Evolutionary conservation across 2,113 vertebrate species (phyloP).

Genomic region (Rhea americana): DNA sequence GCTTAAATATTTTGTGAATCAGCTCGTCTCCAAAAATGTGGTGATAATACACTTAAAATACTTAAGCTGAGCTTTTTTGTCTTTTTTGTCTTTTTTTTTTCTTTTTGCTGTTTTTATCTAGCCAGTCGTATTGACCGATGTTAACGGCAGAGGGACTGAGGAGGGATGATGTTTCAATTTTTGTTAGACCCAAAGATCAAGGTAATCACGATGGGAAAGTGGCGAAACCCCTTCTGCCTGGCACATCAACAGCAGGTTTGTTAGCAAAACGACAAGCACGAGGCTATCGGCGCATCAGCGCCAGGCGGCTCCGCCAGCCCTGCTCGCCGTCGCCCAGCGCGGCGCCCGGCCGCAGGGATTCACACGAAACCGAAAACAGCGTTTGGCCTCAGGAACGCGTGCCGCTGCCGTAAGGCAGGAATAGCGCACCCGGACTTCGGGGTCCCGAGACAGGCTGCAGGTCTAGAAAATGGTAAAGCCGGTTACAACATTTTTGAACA

Average conservation of each 20-base stretch:
- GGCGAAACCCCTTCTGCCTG: slow-evolving; percentile 37
- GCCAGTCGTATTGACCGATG: slow-evolving; percentile 7
- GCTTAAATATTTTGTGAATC: neutral
- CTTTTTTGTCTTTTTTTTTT: no score
- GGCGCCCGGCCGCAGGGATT: neutral
- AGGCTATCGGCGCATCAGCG: slow-evolving; percentile 34
- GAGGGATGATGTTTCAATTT: neutral
- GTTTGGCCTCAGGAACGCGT: neutral
- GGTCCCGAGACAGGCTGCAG: neutral
- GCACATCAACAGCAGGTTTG: slow-evolving; percentile 36
- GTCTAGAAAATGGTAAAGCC: neutral
- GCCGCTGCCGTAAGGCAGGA: neutral
- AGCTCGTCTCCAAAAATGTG: neutral
- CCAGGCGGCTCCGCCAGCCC: neutral
- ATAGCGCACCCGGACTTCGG: neutral
- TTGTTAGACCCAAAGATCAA: slow-evolving; percentile 28
- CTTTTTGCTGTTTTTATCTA: neutral
- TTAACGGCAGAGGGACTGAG: neutral
- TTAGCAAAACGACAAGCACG: slow-evolving; percentile 22
- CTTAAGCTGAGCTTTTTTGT: no score
- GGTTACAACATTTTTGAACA: neutral
- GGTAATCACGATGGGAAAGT: slow-evolving; percentile 3
- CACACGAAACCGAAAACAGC: neutral
- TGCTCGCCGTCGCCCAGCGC: slow-evolving; percentile 35
- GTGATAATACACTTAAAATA: neutral